These are phyloP conservation scores for Epsilonema sp. DNA, from an alignment of 2,888 invertebrate genomes.

Conservation along the genomic window DNA sequence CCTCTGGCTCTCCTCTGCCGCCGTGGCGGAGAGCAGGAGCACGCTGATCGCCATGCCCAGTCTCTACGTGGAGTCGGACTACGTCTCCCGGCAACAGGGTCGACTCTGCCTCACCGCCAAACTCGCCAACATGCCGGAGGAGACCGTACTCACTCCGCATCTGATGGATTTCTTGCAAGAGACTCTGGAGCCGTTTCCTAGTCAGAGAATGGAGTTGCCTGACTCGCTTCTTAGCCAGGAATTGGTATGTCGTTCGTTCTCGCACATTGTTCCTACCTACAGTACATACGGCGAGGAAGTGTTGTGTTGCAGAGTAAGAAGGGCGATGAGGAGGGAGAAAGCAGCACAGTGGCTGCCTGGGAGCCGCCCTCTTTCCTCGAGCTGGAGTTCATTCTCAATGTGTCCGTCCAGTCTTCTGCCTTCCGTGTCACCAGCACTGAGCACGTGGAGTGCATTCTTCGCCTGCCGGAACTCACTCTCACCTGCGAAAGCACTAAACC, in stretches of 20 bases:
- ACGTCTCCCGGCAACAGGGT: neutral
- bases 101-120: too few species aligned
- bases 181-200: slow-evolving; percentile 77
- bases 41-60: neutral
- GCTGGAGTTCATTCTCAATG: slow-evolving; percentile 92
- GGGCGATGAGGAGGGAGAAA: neutral
- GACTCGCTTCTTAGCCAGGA: too few species aligned
- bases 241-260: too few species aligned
- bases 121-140: slow-evolving; percentile 93
- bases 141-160: slow-evolving; percentile 89
- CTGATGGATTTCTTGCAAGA: slow-evolving; percentile 79
- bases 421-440: slow-evolving; percentile 49
- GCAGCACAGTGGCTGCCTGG: neutral
- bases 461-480: slow-evolving; percentile 84
- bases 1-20: too few species aligned
- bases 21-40: too few species aligned
- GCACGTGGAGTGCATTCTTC: slow-evolving; percentile 71
- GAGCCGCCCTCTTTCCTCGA: slow-evolving; percentile 55
- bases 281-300: too few species aligned
- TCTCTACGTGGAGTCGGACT: neutral
- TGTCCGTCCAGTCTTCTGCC: slow-evolving; percentile 91
- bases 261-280: too few species aligned
- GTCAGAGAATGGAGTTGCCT: too few species aligned
- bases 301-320: too few species aligned
- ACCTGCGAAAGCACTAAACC: slow-evolving; percentile 58